phyloP scores from a whole-genome alignment of 2,797 vertebrate genomes.

The Scomberomorus guttatus region DNA sequence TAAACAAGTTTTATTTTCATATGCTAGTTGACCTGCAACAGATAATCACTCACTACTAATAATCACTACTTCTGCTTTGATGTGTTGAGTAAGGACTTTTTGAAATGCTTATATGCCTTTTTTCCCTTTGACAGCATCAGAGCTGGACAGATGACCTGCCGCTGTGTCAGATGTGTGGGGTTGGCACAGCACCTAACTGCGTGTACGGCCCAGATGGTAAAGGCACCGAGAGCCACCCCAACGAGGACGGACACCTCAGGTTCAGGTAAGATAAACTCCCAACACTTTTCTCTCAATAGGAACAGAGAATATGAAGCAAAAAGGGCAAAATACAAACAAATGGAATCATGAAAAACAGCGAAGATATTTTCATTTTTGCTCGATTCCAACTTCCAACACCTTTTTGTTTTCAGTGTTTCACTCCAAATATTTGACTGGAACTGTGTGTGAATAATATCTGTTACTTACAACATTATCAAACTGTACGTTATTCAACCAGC shows the following conservation, averaged over 20 bases:
- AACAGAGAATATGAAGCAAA: background rate
- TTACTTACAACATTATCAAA: background rate
- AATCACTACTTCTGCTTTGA: background rate
- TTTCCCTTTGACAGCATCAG: slow-evolving; percentile 85
- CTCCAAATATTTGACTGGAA: too few species aligned
- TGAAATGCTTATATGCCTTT: background rate
- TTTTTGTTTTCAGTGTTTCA: background rate
- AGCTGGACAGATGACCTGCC: slow-evolving; percentile 99
- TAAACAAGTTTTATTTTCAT: background rate
- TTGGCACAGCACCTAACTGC: slow-evolving; percentile 93
- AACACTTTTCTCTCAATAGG: background rate
- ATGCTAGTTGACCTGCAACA: background rate
- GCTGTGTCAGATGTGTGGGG: slow-evolving; percentile 94
- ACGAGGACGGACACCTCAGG: slow-evolving; percentile 94
- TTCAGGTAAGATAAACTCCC: slow-evolving; percentile 86
- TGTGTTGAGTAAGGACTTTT: background rate
- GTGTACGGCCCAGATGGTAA: slow-evolving; percentile 92
- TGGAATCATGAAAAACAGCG: background rate
- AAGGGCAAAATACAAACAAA: background rate
- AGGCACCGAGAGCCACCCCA: slow-evolving; percentile 89
- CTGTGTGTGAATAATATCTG: background rate
- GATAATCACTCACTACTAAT: background rate
- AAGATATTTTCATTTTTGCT: background rate
- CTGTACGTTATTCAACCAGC: background rate
- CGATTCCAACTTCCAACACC: background rate